phyloP scores from a whole-genome alignment of 2,113 vertebrate species.

The Tetrax tetrax region DNA sequence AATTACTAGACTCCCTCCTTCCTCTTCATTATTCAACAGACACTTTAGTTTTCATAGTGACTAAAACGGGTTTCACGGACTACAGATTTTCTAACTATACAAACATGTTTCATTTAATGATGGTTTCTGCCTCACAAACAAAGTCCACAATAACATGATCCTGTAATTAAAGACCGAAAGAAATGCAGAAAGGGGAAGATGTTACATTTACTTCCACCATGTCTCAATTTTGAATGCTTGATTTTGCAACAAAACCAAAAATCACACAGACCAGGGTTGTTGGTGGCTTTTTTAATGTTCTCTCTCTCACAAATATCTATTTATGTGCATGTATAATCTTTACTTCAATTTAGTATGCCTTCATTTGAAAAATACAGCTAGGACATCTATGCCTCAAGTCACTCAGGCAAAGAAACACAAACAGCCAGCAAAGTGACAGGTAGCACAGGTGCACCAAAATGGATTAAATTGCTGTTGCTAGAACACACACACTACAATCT shows the following conservation, averaged over 20 bases:
- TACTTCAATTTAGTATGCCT: background rate
- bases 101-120: background rate
- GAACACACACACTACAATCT: background rate
- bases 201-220: background rate
- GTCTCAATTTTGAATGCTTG: background rate
- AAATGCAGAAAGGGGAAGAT: background rate
- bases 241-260: background rate
- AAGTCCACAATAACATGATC: background rate
- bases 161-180: background rate
- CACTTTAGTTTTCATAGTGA: background rate
- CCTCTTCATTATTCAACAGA: background rate
- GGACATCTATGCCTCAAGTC: background rate
- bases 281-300: background rate
- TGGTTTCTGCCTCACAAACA: background rate
- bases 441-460: conserved; percentile 15
- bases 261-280: background rate
- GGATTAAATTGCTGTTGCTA: conserved; percentile 17
- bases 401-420: background rate
- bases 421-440: background rate
- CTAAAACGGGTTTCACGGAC: background rate
- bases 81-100: background rate
- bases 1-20: background rate
- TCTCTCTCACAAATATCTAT: background rate
- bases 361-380: conserved; percentile 8
- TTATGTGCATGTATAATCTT: background rate